Base-by-base conservation (phyloP, 2,888 invertebrate genomes). In the Atethmia centrago region DNA sequence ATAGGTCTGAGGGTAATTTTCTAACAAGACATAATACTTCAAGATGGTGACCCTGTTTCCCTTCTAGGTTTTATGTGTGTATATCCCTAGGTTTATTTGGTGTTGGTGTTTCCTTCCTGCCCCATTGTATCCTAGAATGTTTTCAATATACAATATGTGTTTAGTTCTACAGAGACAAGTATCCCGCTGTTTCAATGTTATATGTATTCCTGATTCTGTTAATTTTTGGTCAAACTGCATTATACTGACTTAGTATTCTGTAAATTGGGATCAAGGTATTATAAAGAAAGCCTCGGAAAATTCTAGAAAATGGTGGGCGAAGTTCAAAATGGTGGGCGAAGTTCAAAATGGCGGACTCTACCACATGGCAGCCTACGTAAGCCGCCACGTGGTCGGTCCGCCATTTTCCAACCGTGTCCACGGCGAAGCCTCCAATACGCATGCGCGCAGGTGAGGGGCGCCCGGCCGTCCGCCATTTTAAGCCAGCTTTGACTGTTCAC, bases 21-120 rank as follows among this genome's bases (percentile, higher is more conserved):
- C 19, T 58, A 56, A 21, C 16, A 70, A 82, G 82, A 82, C 84
- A 73, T 75, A 21, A 64, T 83, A 77, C 71, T 83, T 78, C 70
- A 85, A 79, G 85, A 86, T 85, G 85, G 85, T 68, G 73, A 86
- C 87, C 82, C 87, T 86, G 16, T 69, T 45, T 78, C 53, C 86
- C 68, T 86, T 79, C 70, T 85, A 85, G 85, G 85, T 80, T 71
- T 55, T 69, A 70, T 82, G 77, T 84, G 71, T 85, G 82, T 58
- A 77, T 75, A 73, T 67, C 67, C 73, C 58, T 86, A 86, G 80
- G 85, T 74, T 64, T 75, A 71, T 71, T 82, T 79, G 86, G 64
- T 86, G 82, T 85, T 73, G 77, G 75, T 80, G 69, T 76, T 74
- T 79, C 62, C 45, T 8, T 66, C 65, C 68, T 77, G 74, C 66